Evolutionary conservation across 2,797 vertebrate genomes (phyloP).

Genomic region (Pantherophis alleghaniensis): DNA sequence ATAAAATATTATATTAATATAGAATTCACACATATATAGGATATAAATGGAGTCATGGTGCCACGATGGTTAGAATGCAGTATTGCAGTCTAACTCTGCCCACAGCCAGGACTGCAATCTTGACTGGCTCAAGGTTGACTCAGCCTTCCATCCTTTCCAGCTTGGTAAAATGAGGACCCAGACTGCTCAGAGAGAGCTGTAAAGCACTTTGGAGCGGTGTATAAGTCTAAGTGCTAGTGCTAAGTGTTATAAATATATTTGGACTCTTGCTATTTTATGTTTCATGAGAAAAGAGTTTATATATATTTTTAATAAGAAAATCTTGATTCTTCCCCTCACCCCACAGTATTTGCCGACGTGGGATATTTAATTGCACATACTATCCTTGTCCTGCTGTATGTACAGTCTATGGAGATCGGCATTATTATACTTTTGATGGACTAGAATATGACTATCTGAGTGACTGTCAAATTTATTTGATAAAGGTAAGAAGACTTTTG

Average conservation of each 20-base stretch:
- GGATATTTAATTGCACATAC: conserved; percentile 93
- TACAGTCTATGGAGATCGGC: conserved; percentile 92
- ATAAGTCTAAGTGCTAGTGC: neutral
- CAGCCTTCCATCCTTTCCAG: neutral
- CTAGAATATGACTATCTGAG: conserved; percentile 95
- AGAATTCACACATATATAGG: neutral
- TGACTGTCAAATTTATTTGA: conserved; percentile 92
- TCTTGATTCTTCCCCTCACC: conserved; percentile 32
- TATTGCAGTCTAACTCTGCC: too few species aligned
- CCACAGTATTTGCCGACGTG: conserved; percentile 87
- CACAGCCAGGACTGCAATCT: neutral
- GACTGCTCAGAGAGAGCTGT: neutral
- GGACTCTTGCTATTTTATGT: neutral
- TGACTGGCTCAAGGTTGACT: neutral
- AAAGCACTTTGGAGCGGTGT: neutral
- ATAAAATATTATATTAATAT: neutral
- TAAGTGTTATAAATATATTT: neutral
- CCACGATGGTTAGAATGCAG: too few species aligned
- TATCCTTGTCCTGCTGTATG: conserved; percentile 94
- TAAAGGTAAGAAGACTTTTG: conserved; percentile 80
- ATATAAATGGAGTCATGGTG: neutral
- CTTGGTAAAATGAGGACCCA: neutral
- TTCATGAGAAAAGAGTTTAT: neutral
- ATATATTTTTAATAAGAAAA: neutral
- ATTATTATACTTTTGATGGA: conserved; percentile 96